These are phyloP conservation scores for Scolopax rusticola DNA, from an alignment of 2,797 vertebrate genomes.

Conservation along the genomic window DNA sequence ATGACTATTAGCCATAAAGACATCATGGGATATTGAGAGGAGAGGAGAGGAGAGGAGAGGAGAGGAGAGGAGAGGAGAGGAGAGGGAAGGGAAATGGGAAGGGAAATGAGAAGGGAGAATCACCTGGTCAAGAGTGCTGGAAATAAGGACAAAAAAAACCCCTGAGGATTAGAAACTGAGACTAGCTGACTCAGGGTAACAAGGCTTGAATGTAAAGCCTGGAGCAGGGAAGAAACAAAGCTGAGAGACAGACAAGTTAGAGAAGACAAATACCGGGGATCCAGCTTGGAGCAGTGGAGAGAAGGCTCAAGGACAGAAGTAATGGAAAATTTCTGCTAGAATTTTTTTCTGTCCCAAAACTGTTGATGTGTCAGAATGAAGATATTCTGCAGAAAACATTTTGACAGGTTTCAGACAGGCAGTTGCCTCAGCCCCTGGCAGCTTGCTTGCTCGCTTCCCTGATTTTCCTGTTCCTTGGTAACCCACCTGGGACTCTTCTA, in stretches of 20 bases:
- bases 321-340: background rate
- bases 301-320: background rate
- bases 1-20: background rate
- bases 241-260: background rate
- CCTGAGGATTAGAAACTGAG: background rate
- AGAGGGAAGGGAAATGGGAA: too few relatives aligned
- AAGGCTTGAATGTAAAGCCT: background rate
- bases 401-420: background rate
- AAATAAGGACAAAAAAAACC: background rate
- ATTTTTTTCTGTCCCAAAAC: background rate
- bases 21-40: rapidly evolving
- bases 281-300: background rate
- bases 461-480: background rate
- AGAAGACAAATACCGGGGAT: background rate
- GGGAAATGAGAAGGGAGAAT: background rate
- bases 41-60: too few relatives aligned
- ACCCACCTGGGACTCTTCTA: background rate
- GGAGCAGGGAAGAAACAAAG: background rate
- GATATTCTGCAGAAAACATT: slow-evolving; percentile 7
- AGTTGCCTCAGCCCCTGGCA: background rate
- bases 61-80: background rate
- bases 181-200: background rate
- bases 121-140: background rate
- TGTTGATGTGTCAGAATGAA: background rate
- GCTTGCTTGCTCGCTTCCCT: rapidly evolving